phyloP scores from a whole-genome alignment of 2,888 invertebrate genomes.

The Podotricha telesiphe region DNA sequence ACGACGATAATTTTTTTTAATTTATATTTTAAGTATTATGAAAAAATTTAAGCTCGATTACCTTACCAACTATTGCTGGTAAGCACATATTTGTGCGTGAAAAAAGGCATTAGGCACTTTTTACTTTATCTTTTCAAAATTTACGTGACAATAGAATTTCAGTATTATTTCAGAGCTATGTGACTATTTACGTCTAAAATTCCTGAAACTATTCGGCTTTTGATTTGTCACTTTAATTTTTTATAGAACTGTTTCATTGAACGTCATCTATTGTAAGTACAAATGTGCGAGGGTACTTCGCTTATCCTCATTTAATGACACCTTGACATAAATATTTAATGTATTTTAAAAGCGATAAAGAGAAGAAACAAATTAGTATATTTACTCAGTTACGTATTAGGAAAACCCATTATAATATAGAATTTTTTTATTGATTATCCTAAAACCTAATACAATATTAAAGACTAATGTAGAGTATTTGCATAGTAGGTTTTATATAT shows the following conservation, averaged over 20 bases:
- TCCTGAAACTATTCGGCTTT: slow-evolving; percentile 21
- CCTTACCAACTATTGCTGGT: too few relatives aligned
- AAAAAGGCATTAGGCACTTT: not conserved
- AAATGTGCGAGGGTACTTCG: slow-evolving; percentile 44
- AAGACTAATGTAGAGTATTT: not conserved
- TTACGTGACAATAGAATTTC: not conserved
- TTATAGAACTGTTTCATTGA: slow-evolving; percentile 25
- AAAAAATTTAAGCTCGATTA: too few relatives aligned
- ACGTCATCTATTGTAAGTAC: slow-evolving; percentile 36
- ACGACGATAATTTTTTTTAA: too few relatives aligned
- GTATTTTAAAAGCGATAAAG: slow-evolving; percentile 38
- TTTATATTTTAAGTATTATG: too few relatives aligned
- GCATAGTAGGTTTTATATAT: not conserved
- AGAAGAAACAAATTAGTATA: slow-evolving; percentile 26
- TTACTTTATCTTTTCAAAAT: not conserved
- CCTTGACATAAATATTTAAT: slow-evolving; percentile 46
- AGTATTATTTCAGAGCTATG: not conserved
- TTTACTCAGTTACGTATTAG: slow-evolving; percentile 16
- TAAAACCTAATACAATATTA: not conserved
- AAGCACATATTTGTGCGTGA: too few relatives aligned
- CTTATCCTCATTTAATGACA: slow-evolving; percentile 43
- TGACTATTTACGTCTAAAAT: not conserved
- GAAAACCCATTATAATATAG: slow-evolving; percentile 12
- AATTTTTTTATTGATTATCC: not conserved
- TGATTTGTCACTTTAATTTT: slow-evolving; percentile 12